These are phyloP conservation scores for Pseudococcus viburni DNA, from an alignment of 2,888 invertebrate species.

Conservation along the genomic window DNA sequence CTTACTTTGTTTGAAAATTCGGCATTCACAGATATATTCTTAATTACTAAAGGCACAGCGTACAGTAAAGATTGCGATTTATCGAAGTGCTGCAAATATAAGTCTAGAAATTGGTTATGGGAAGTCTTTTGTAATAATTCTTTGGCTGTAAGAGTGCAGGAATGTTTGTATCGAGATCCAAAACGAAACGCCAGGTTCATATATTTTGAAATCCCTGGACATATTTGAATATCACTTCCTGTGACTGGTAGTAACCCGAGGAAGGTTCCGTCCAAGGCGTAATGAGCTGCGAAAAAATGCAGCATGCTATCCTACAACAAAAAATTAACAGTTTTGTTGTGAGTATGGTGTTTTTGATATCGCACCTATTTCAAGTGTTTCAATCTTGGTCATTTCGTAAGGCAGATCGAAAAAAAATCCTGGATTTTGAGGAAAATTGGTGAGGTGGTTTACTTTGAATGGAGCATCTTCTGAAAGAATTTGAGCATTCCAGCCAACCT, in stretches of 20 bases:
- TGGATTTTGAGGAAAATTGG: too few species aligned
- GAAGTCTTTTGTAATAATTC: slow-evolving; percentile 70
- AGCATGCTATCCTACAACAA: slow-evolving; percentile 71
- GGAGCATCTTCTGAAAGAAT: too few species aligned
- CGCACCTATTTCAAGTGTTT: too few species aligned
- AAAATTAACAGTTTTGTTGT: not conserved
- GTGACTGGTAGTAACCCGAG: slow-evolving; percentile 71
- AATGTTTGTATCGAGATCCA: slow-evolving; percentile 71
- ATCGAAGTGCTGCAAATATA: slow-evolving; percentile 74
- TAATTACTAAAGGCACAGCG: slow-evolving; percentile 75
- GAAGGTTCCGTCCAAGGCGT: slow-evolving; percentile 72
- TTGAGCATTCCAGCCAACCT: too few species aligned
- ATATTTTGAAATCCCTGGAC: slow-evolving; percentile 69
- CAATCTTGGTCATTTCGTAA: too few species aligned
- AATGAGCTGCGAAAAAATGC: slow-evolving; percentile 72
- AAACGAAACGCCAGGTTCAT: slow-evolving; percentile 71
- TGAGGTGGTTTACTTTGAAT: too few species aligned
- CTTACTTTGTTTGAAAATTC: slow-evolving; percentile 71
- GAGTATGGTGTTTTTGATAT: not conserved
- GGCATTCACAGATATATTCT: slow-evolving; percentile 72
- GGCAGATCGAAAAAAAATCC: too few species aligned
- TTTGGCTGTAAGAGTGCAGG: slow-evolving; percentile 71
- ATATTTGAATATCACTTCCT: slow-evolving; percentile 69
- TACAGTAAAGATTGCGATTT: slow-evolving; percentile 73
- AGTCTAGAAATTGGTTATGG: slow-evolving; percentile 74